Conservation (phyloP, 2,888 invertebrate genomes). For the Agriopis leucophaearia region DNA sequence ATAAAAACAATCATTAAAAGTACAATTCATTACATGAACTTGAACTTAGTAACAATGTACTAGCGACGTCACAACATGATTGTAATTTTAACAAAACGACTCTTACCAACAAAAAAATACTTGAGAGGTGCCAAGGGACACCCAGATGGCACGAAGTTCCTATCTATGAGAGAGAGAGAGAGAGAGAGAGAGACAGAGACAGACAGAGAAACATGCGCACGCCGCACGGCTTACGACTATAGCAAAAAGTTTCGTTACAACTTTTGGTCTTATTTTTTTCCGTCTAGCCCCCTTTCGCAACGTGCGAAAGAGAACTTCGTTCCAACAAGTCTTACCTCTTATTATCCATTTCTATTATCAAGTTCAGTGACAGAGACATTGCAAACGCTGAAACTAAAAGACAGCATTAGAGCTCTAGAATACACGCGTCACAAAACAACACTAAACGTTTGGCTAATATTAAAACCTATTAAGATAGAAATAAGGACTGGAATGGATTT, state of each 20-base stretch:
- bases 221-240: too few relatives aligned
- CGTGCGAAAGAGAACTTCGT: too few relatives aligned
- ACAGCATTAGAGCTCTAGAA: slow-evolving; percentile 1
- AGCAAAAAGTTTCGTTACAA: too few relatives aligned
- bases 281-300: too few relatives aligned
- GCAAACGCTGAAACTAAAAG: slow-evolving; percentile 5
- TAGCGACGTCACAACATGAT: neutral
- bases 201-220: too few relatives aligned
- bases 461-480: neutral
- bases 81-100: neutral
- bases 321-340: neutral
- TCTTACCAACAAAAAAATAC: neutral
- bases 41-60: neutral
- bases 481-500: too few relatives aligned
- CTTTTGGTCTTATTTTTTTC: too few relatives aligned
- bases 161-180: too few relatives aligned
- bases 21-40: neutral
- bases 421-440: neutral
- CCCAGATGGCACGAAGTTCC: too few relatives aligned
- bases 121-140: too few relatives aligned
- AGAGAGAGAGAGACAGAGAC: too few relatives aligned
- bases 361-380: slow-evolving; percentile 31
- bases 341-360: slow-evolving; percentile 29
- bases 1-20: neutral
- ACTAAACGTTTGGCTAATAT: neutral